Conservation (phyloP, 2,797 vertebrate species). For the Huso huso region DNA sequence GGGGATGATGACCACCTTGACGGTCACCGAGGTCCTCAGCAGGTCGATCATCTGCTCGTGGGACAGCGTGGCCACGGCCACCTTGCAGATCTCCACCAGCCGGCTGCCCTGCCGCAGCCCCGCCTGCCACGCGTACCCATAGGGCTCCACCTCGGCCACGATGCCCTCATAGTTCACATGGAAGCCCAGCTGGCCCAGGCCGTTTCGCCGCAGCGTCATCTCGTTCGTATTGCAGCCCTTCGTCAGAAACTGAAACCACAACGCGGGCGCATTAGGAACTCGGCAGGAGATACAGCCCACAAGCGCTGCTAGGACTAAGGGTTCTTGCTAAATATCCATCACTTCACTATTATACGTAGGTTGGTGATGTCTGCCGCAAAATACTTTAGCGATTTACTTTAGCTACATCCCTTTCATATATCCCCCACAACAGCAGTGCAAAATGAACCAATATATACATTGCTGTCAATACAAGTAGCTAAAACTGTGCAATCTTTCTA, state of each 20-base stretch:
- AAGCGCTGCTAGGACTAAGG: no score
- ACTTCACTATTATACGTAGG: no score
- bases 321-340: no score
- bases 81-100: slow-evolving; percentile 94
- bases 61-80: slow-evolving; percentile 85
- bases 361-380: not conserved
- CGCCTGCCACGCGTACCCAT: slow-evolving; percentile 92
- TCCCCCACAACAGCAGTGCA: no score
- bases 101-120: slow-evolving; percentile 90
- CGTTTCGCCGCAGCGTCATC: slow-evolving; percentile 93
- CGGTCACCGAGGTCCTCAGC: slow-evolving; percentile 85
- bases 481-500: no score
- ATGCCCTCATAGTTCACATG: slow-evolving; percentile 97
- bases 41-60: slow-evolving; percentile 98
- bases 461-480: no score
- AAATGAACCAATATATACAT: no score
- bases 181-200: slow-evolving; percentile 91
- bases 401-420: no score
- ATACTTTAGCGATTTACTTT: no score
- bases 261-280: not conserved
- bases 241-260: slow-evolving; percentile 70
- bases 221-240: slow-evolving; percentile 91
- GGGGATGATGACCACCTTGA: slow-evolving; percentile 93
- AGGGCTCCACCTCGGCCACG: slow-evolving; percentile 93
- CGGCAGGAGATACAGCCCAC: not conserved